phyloP scores from a whole-genome alignment of 2,888 invertebrate genomes.

The Urechis unicinctus region DNA sequence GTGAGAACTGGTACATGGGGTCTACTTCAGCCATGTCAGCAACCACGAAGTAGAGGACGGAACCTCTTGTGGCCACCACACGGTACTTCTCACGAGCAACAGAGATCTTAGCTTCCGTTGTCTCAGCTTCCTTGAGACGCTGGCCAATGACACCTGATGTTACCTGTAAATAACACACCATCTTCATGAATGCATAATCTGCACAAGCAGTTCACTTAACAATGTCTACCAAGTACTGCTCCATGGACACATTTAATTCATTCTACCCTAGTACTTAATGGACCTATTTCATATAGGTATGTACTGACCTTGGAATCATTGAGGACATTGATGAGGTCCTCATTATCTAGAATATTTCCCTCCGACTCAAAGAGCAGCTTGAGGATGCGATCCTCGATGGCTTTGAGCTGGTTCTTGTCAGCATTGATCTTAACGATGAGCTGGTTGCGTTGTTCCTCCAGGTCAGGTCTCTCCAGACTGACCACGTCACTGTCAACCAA shows the following conservation, averaged over 20 bases:
- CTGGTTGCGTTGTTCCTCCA: conserved; percentile 51
- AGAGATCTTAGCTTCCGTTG: conserved; percentile 49
- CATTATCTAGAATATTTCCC: conserved; percentile 52
- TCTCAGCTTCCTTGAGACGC: conserved; percentile 48
- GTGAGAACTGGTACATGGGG: conserved; percentile 53
- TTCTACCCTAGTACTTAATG: neutral
- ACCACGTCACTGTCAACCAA: conserved; percentile 44
- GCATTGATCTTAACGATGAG: conserved; percentile 50
- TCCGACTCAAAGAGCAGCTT: conserved; percentile 52
- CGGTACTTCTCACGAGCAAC: conserved; percentile 49
- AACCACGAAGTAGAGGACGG: conserved; percentile 52
- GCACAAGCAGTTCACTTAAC: neutral
- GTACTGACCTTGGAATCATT: conserved; percentile 51
- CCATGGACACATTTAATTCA: neutral
- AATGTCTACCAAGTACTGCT: neutral
- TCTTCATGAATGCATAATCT: neutral
- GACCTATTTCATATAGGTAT: neutral
- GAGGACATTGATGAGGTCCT: conserved; percentile 50
- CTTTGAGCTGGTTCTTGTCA: conserved; percentile 51
- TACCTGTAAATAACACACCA: conserved; percentile 27
- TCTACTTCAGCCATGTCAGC: conserved; percentile 50
- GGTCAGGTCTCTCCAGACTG: conserved; percentile 49
- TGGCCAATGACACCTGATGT: conserved; percentile 49
- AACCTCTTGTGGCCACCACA: conserved; percentile 50
- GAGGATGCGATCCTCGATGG: conserved; percentile 51